These are phyloP conservation scores for Drosophila lutescens DNA, from an alignment of 2,888 invertebrate genomes.

Conservation along the genomic window DNA sequence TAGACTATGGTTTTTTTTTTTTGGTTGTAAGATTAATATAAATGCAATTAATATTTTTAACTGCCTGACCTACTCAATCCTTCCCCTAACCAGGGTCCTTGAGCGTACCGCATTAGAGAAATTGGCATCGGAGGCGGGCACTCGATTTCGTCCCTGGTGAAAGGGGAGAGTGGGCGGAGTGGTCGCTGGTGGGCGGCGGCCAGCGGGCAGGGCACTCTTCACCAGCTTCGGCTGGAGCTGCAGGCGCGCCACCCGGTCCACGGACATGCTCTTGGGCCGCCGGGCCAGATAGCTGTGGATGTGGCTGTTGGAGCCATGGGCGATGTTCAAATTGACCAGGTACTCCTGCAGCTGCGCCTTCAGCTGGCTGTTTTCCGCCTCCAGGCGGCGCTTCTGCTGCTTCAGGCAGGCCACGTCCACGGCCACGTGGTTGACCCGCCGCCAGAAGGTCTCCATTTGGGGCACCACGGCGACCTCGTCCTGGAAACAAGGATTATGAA, in stretches of 20 bases:
- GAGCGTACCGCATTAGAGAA: slow-evolving; percentile 86
- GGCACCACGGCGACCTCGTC: slow-evolving; percentile 85
- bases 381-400: slow-evolving; percentile 82
- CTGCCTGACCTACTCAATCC: slow-evolving; percentile 60
- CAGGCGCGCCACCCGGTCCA: slow-evolving; percentile 80
- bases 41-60: too few species aligned
- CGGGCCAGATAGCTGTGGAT: slow-evolving; percentile 80
- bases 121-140: slow-evolving; percentile 85
- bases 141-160: slow-evolving; percentile 14
- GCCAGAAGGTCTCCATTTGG: slow-evolving; percentile 90
- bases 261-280: slow-evolving; percentile 83
- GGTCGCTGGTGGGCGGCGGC: slow-evolving; percentile 23
- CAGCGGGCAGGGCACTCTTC: slow-evolving; percentile 61
- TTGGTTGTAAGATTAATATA: too few species aligned
- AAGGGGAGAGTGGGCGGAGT: slow-evolving; percentile 19
- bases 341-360: slow-evolving; percentile 87
- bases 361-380: slow-evolving; percentile 88
- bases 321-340: slow-evolving; percentile 86
- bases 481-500: slow-evolving; percentile 67
- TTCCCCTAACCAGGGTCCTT: slow-evolving; percentile 64
- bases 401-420: slow-evolving; percentile 85
- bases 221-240: slow-evolving; percentile 66
- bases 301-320: slow-evolving; percentile 80
- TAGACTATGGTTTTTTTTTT: too few species aligned
- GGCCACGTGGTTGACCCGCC: slow-evolving; percentile 86